A percentile compares a stretch with the other conserved stretches of the same genome.
Conservation (phyloP, 2,797 vertebrate species). For the Halcyon smyrnensis region DNA sequence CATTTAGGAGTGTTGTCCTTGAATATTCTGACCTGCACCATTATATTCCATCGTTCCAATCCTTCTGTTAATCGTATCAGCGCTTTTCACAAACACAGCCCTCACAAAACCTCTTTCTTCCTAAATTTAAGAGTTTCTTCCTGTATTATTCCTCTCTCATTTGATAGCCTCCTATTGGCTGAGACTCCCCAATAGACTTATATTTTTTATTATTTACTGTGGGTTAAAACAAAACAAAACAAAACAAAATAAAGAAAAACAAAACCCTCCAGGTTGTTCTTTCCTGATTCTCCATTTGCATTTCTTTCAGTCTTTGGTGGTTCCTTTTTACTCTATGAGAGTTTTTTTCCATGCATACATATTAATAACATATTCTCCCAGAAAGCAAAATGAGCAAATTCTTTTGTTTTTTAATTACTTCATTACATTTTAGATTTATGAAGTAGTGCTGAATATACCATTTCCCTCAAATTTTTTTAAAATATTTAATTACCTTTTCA, state of each 20-base stretch:
- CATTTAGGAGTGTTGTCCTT: background rate
- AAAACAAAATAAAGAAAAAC: background rate
- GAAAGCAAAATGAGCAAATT: background rate
- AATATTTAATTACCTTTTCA: background rate
- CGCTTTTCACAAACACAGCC: background rate
- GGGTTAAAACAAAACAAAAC: background rate
- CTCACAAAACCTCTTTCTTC: background rate
- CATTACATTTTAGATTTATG: background rate
- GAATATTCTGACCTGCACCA: background rate
- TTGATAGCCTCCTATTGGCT: background rate
- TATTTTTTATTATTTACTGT: background rate
- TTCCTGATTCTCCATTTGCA: background rate
- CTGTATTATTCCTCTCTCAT: background rate
- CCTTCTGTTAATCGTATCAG: background rate
- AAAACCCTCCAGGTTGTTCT: background rate
- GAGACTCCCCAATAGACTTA: background rate
- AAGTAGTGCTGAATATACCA: background rate
- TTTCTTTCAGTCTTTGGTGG: background rate
- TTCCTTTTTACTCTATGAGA: background rate
- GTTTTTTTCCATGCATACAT: background rate
- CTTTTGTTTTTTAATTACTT: background rate
- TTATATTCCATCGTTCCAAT: background rate
- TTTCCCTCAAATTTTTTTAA: background rate
- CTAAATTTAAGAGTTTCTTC: background rate
- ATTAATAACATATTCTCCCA: background rate